Evolutionary conservation across 2,113 vertebrate genomes (phyloP), one percentile per base, ranked within the genome.

Genomic region (Cynocephalus volans): DNA sequence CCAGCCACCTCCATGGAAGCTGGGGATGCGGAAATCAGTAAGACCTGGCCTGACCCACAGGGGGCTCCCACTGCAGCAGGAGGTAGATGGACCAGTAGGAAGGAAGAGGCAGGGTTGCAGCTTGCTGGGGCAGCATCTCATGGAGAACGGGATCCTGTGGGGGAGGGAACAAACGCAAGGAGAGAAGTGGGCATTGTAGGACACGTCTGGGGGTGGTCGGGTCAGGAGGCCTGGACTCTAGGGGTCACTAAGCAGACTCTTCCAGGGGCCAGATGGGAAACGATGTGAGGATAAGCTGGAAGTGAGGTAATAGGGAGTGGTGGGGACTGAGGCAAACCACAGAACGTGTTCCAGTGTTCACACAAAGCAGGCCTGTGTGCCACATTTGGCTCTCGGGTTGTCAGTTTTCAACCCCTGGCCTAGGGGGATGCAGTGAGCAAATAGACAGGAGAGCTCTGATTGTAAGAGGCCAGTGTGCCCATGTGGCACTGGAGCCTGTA

Each of bases 291-390:
- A 67, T 23, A 28, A n/a, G 50, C 62, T 8, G 1, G 52, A 36
- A 45, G n/a, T 9, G 52, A 52, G 41, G 33, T 12, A 19, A 18
- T 0, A 15, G 52, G 72, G 28, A 45, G 62, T 4, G 7, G 17
- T 6, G 54, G 82, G 17, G 64, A 41, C 82, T 15, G 58, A 36
- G 82, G 52, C 58, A 26, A 67, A 52, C 45, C 4, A 19, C 41
- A 79, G n/a, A 1, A 4, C 1, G 0, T 4, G 8, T 13, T 12
- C 28, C 60, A 15, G 58, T 4, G 8, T 17, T 56, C 33, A 23
- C 67, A 18, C 11, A 2, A 31, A 31, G 3, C 76, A 83, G 62
- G 50, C 14, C 24, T 33, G 33, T 1, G 26, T 23, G 31, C 33
- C 12, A 10, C 23, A 0, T 26, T 3, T 56, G 28, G 23, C 62